These are phyloP conservation scores for Falco concolor DNA, from an alignment of 2,797 vertebrate genomes.

Conservation along the genomic window DNA sequence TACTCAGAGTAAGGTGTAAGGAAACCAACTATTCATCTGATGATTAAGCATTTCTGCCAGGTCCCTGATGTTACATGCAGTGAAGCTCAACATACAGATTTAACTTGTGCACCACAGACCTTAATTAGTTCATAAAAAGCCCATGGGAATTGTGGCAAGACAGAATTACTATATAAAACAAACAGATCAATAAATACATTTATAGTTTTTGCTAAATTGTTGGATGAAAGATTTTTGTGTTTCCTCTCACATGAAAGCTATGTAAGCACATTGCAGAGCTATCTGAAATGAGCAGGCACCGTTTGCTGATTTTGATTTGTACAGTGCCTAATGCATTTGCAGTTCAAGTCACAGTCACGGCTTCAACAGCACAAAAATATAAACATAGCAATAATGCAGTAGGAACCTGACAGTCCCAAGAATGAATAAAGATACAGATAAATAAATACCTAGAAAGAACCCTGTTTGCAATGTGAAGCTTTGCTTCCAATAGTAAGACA, in stretches of 20 bases:
- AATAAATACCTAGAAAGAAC: neutral
- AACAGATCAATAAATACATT: neutral
- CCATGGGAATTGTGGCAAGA: neutral
- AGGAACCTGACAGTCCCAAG: neutral
- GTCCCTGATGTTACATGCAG: neutral
- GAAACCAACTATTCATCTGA: neutral
- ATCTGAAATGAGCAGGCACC: neutral
- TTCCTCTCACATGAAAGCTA: neutral
- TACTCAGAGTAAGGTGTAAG: neutral
- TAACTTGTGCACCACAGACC: neutral
- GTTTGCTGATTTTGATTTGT: neutral
- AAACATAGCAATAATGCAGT: neutral
- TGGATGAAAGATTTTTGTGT: neutral
- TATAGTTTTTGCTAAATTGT: neutral
- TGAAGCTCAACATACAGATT: neutral
- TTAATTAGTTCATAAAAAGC: neutral
- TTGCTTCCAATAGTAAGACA: neutral
- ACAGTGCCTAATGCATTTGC: neutral
- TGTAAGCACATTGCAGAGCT: accelerated
- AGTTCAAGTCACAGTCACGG: neutral
- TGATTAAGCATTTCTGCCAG: neutral
- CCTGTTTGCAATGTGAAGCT: neutral
- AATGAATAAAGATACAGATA: neutral
- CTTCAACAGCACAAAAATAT: neutral
- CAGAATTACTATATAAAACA: neutral